Evolutionary conservation across 2,797 vertebrate genomes (phyloP).

Genomic region (Melanotaenia trifasciata): DNA sequence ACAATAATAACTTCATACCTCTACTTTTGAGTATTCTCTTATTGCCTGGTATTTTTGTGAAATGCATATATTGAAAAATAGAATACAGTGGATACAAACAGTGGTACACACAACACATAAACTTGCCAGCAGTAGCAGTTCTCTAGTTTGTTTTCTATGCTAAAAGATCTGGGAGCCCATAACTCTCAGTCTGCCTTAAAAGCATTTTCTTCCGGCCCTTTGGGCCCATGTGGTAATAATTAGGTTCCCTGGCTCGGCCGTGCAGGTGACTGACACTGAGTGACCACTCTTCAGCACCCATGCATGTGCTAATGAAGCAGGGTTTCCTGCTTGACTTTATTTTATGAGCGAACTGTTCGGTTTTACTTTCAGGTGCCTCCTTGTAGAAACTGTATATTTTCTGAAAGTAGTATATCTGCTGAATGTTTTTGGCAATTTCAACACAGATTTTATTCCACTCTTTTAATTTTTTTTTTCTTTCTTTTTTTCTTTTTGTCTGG

Average conservation of each 20-base stretch:
- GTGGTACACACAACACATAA: constrained; percentile 20
- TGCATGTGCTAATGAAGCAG: constrained; percentile 70
- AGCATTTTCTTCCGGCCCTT: constrained; percentile 85
- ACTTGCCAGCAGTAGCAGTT: constrained; percentile 89
- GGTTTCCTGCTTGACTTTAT: constrained; percentile 53
- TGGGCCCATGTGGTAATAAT: constrained; percentile 92
- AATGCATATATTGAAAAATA: constrained; percentile 8
- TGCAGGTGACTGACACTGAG: constrained; percentile 90
- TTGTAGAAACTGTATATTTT: constrained; percentile 5
- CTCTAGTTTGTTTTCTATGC: constrained; percentile 88
- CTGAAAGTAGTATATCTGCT: constrained; percentile 48
- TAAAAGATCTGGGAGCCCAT: constrained; percentile 91
- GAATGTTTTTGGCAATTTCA: constrained; percentile 36
- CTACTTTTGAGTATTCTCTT: too few species aligned
- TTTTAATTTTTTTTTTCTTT: constrained; percentile 25
- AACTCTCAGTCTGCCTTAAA: constrained; percentile 91
- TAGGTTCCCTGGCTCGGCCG: constrained; percentile 84
- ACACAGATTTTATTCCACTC: background rate
- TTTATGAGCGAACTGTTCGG: constrained; percentile 30
- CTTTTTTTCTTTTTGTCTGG: background rate
- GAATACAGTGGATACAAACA: constrained; percentile 41
- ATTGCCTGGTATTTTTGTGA: background rate
- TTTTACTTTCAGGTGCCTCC: constrained; percentile 29
- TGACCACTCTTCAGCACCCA: constrained; percentile 71
- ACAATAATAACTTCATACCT: too few species aligned